Base-by-base conservation (phyloP, 2,797 vertebrate genomes). In the Malacoctenus gilli region DNA sequence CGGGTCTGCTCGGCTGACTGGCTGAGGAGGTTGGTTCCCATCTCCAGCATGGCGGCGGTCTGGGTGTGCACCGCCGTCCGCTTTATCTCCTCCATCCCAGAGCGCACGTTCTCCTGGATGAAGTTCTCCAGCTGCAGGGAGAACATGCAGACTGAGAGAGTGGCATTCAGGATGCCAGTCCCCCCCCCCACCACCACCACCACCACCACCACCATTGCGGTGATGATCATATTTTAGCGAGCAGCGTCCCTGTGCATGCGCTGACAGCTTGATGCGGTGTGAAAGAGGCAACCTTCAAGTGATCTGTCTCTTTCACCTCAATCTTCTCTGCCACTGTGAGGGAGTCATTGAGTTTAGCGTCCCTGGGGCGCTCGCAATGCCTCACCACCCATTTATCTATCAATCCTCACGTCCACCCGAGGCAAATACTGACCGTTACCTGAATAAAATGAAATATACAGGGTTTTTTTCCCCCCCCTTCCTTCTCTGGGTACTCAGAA, bases 1-100 rank as follows among this genome's bases (percentile, higher is more conserved):
- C 90, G 91, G 6, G 92, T 92, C 77, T 94, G 93, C 71, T 93
- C 92, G 0, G 90, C 91, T 1, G 86, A 92, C 73, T 92, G 90
- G 82, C 90, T 93, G 57, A 89, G 89, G 47, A 93, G 85, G 66
- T 89, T 94, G 57, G 84, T 91, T 61, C 92, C 92, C 62, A 92
- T 92, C 78, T 93, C 90, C 41, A 93, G 56, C 89, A 92, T 92
- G 64, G 85, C 85, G 2, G 87, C 91, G 2, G 90, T 92, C 82
- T 93, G 90, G 19, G 85, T 92, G 77, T 92, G 90, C 15, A 91
- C 89, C 0, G 75, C 66, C 5, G 84, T 89, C 43, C 74, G 66
- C 50, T 91, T 90, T 57, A 87, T 89, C 77, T 92, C 88, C 63
- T 89, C 88, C 75, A 90, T 88, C 71, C 90, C 91, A 1, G 80